Evolutionary conservation across 2,797 vertebrate species (phyloP).

Genomic region (Notamacropus eugenii): DNA sequence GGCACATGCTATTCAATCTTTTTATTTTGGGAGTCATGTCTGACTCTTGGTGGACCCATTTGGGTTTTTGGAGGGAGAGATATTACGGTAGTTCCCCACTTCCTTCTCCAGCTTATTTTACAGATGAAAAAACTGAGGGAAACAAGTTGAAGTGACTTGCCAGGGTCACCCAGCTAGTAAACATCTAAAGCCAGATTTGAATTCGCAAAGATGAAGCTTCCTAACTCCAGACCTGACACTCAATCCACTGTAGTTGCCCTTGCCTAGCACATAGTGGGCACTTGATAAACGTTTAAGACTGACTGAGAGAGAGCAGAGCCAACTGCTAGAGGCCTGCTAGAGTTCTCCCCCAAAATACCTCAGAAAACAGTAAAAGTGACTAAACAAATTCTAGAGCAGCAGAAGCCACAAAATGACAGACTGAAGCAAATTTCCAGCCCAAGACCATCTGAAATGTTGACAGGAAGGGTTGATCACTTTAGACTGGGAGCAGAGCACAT

Average conservation of each 20-base stretch:
- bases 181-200: neutral
- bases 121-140: neutral
- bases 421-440: too few species aligned
- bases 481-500: too few species aligned
- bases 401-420: too few species aligned
- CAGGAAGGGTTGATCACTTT: too few species aligned
- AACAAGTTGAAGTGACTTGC: neutral
- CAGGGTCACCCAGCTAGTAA: neutral
- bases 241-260: neutral
- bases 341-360: too few species aligned
- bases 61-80: neutral
- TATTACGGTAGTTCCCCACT: neutral
- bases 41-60: neutral
- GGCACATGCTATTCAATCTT: neutral
- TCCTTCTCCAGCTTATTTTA: neutral
- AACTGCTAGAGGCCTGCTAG: too few species aligned
- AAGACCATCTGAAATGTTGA: too few species aligned
- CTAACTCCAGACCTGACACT: neutral
- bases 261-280: neutral
- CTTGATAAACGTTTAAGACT: neutral
- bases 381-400: too few species aligned
- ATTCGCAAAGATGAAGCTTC: neutral
- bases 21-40: neutral
- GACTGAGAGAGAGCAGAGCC: too few species aligned
- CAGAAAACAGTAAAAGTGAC: too few species aligned